Percentiles rank a stretch among this genome's conserved stretches.
Conservation (phyloP, 2,113 vertebrate species). For the Chaetorhynchus papuensis region DNA sequence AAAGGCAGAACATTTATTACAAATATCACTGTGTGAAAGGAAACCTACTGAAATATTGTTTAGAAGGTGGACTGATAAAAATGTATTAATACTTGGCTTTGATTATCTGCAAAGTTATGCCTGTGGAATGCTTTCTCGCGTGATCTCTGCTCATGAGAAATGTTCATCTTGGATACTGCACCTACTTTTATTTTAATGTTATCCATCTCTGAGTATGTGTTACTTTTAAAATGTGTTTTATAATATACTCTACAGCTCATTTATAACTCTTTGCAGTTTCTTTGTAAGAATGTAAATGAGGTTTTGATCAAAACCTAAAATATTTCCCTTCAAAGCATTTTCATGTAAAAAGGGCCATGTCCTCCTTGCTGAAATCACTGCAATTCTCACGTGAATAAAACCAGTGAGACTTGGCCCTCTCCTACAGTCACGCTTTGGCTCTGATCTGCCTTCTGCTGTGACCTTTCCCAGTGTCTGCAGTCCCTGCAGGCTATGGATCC, state of each 20-base stretch:
- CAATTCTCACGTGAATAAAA: background rate
- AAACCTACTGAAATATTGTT: constrained; percentile 92
- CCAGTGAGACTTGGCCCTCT: background rate
- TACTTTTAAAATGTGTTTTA: constrained; percentile 57
- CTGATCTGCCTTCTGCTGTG: background rate
- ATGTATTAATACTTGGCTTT: constrained; percentile 76
- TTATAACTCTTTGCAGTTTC: constrained; percentile 47
- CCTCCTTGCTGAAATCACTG: background rate
- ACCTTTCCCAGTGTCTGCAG: background rate
- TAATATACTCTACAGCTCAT: constrained; percentile 57
- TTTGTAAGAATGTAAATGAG: constrained; percentile 58
- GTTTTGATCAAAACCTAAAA: constrained; percentile 58
- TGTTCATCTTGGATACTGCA: constrained; percentile 54
- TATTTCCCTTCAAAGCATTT: constrained; percentile 54
- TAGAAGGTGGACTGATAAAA: constrained; percentile 84
- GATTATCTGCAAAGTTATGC: constrained; percentile 77
- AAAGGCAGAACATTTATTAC: constrained; percentile 96
- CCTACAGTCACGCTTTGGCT: background rate
- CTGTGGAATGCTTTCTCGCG: constrained; percentile 63
- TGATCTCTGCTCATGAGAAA: constrained; percentile 59
- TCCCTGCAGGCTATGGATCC: background rate
- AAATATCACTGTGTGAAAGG: constrained; percentile 95
- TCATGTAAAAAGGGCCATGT: background rate
- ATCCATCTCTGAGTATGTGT: constrained; percentile 56
- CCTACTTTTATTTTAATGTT: constrained; percentile 34